phyloP scores from a whole-genome alignment of 1,140 invertebrate species.

The Heliconius himera region DNA sequence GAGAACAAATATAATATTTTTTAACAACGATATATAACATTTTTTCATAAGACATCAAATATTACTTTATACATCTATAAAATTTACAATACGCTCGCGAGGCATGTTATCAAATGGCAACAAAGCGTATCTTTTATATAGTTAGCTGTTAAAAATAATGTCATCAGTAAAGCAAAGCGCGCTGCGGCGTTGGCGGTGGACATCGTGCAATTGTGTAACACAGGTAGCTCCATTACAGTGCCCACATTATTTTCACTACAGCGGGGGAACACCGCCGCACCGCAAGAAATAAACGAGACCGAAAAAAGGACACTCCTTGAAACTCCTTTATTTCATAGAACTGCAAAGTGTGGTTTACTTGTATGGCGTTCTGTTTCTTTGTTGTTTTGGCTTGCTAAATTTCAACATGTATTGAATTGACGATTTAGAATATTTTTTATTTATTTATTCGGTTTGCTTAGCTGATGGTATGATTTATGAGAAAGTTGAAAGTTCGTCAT shows the following conservation, averaged over 20 bases:
- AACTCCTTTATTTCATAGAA: constrained; percentile 76
- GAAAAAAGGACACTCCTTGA: constrained; percentile 71
- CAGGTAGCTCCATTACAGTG: constrained; percentile 62
- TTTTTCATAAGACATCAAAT: neutral
- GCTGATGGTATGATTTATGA: neutral
- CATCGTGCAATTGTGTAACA: constrained; percentile 63
- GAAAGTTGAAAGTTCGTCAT: constrained; percentile 15
- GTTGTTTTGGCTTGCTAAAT: neutral
- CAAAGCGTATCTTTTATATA: constrained; percentile 30
- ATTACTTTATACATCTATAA: neutral
- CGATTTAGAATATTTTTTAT: neutral
- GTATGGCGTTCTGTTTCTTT: constrained; percentile 46
- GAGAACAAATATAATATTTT: no score
- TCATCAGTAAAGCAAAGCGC: constrained; percentile 42
- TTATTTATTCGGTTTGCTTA: neutral
- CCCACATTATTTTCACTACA: constrained; percentile 68
- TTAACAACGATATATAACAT: no score
- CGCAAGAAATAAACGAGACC: constrained; percentile 68
- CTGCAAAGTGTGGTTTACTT: constrained; percentile 78
- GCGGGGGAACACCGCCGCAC: constrained; percentile 44
- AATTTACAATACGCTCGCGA: neutral
- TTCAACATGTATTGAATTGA: neutral
- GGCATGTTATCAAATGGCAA: constrained; percentile 9
- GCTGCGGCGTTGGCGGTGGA: constrained; percentile 37
- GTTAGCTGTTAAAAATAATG: constrained; percentile 49